A percentile compares a stretch with the other conserved stretches of the same genome.
phyloP scores from a whole-genome alignment of 2,888 invertebrate genomes.

The Trimorus sp. region DNA sequence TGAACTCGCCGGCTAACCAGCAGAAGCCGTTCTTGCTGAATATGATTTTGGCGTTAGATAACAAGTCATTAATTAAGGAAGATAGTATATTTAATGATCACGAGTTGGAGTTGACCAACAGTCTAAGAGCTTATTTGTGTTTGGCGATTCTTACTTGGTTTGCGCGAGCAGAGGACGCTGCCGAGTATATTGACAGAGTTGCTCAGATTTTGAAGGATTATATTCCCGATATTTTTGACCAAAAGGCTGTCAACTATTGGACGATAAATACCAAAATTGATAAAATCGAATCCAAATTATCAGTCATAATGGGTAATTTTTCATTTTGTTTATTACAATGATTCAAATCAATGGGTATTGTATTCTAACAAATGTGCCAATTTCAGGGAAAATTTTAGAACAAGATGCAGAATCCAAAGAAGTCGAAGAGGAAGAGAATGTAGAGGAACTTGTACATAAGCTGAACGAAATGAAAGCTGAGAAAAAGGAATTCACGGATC shows the following conservation, averaged over 20 bases:
- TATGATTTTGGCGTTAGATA: constrained; percentile 70
- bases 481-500: constrained; percentile 71
- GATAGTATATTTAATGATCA: constrained; percentile 70
- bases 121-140: constrained; percentile 76
- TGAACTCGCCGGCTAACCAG: constrained; percentile 53
- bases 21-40: constrained; percentile 66
- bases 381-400: constrained; percentile 55
- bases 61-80: constrained; percentile 63
- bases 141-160: constrained; percentile 74
- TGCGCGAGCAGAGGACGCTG: constrained; percentile 30
- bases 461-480: constrained; percentile 70
- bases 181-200: constrained; percentile 49
- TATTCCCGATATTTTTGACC: constrained; percentile 71
- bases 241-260: constrained; percentile 71
- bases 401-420: constrained; percentile 24
- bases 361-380: too few relatives aligned
- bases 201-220: constrained; percentile 67
- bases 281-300: constrained; percentile 71
- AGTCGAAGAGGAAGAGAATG: constrained; percentile 19
- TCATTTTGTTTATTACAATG: background rate
- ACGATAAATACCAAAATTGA: constrained; percentile 70
- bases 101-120: constrained; percentile 67
- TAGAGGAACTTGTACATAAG: constrained; percentile 65
- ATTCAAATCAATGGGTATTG: too few relatives aligned
- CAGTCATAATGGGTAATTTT: constrained; percentile 65